A percentile compares a stretch with the other conserved stretches of the same genome.
Evolutionary conservation across 35 echinoderm and acorn worm genomes (phyloP).

Genomic region (Apostichopus japonicus): DNA sequence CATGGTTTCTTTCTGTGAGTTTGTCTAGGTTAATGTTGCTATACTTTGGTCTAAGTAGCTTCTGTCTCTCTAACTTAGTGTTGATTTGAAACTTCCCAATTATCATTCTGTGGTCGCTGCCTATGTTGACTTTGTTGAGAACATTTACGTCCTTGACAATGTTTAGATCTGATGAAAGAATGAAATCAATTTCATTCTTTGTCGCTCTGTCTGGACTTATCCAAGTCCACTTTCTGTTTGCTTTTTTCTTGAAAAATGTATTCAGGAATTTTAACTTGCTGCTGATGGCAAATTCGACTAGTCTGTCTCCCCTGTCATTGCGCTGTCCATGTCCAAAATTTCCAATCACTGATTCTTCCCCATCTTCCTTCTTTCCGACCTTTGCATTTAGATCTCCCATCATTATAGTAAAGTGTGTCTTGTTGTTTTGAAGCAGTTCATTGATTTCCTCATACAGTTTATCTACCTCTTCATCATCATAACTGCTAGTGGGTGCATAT

Average conservation of each 20-base stretch:
- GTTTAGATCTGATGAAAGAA: neutral
- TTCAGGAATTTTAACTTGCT: constrained; percentile 58
- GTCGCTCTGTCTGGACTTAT: constrained; percentile 8
- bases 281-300: constrained; percentile 34
- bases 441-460: constrained; percentile 30
- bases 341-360: constrained; percentile 21
- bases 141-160: constrained; percentile 4
- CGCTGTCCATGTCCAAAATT: constrained; percentile 19
- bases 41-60: constrained; percentile 44
- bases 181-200: constrained; percentile 61
- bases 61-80: constrained; percentile 38
- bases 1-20: neutral
- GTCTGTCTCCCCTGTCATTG: constrained; percentile 55
- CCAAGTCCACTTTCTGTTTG: constrained; percentile 49
- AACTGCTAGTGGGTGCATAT: neutral
- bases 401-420: neutral
- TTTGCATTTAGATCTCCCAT: constrained; percentile 56
- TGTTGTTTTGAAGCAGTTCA: neutral
- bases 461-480: constrained; percentile 43
- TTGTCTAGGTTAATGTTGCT: constrained; percentile 11
- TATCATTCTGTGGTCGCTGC: constrained; percentile 48
- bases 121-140: neutral
- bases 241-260: constrained; percentile 59
- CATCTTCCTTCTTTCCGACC: neutral
- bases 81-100: constrained; percentile 6